Percentiles rank a stretch among this genome's conserved stretches.
Conservation (phyloP, 2,888 invertebrate genomes). For the Allacma fusca region DNA sequence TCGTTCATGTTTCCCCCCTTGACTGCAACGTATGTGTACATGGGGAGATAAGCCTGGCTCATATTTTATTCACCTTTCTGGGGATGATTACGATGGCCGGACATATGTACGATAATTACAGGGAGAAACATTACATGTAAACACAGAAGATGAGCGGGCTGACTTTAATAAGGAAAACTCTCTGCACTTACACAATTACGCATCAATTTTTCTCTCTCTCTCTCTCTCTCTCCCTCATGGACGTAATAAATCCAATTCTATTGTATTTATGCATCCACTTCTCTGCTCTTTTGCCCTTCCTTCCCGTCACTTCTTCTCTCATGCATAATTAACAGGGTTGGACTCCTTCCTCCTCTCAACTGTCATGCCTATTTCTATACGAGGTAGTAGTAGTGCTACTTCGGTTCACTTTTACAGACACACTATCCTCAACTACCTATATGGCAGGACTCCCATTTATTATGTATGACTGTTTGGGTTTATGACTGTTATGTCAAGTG, state of each 20-base stretch:
- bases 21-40: too few species aligned
- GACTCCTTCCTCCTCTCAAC: neutral
- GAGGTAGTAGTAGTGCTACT: too few species aligned
- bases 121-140: neutral
- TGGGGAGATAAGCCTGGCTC: neutral
- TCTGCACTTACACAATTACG: constrained; percentile 16
- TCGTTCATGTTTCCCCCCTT: neutral
- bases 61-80: neutral
- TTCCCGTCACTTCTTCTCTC: constrained; percentile 9
- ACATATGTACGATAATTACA: neutral
- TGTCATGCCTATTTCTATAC: too few species aligned
- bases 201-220: neutral
- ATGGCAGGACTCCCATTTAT: too few species aligned
- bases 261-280: constrained; percentile 12
- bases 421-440: too few species aligned
- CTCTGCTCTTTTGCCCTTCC: neutral
- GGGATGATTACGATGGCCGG: neutral
- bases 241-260: constrained; percentile 9
- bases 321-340: constrained; percentile 12
- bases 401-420: too few species aligned
- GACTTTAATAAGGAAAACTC: constrained; percentile 7
- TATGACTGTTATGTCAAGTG: neutral
- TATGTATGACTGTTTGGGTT: too few species aligned
- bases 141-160: neutral
- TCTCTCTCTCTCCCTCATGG: neutral